Evolutionary conservation across 2,888 invertebrate species (phyloP), one percentile per base, ranked within the genome.

Genomic region (Tribolium freemani): DNA sequence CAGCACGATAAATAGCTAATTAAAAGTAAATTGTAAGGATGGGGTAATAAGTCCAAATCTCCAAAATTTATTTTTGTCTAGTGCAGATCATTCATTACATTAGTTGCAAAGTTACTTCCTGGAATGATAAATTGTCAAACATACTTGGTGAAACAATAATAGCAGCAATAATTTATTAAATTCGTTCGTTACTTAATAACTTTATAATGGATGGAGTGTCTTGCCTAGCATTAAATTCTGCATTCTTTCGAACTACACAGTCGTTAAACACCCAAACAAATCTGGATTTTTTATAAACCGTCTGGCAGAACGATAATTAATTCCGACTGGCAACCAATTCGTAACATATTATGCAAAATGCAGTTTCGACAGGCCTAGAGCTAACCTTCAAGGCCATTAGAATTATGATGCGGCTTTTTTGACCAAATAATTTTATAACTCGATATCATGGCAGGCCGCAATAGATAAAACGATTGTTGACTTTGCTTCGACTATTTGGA

Each of bases 341-440:
- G 8, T 45, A 30, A 56, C 46, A 67, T 67, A 57, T 57, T 67
- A 67, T 67, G 67, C 57, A 67, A 67, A 67, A 67, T 57, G 57
- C 67, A 67, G 67, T 57, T 56, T 50, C 54, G 57, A 57, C 57
- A 67, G 45, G 57, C 56, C 57, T 38, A 20, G 50, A 57, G 67
- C 38, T 45, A 48, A 61, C 10, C 61, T 48, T 21, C 56, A 46
- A 66, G 66, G 56, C 10, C 67, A 31, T 13, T 9, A 56, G 46
- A 67, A 67, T 57, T 57, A 57, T 31, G 67, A 48, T 67, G 56
- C 67, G 67, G 67, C 67, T 56, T 56, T 67, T 67, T 67, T 67
- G 56, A 67, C 11, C 26, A 57, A 67, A 67, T 67, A 67, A 46
- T 67, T 67, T 57, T 30, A 57, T 64, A 64, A 64, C 54, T 8